Base-by-base conservation (phyloP, 37 sponge, comb jelly and placozoan species). In the Beroe forskalii region DNA sequence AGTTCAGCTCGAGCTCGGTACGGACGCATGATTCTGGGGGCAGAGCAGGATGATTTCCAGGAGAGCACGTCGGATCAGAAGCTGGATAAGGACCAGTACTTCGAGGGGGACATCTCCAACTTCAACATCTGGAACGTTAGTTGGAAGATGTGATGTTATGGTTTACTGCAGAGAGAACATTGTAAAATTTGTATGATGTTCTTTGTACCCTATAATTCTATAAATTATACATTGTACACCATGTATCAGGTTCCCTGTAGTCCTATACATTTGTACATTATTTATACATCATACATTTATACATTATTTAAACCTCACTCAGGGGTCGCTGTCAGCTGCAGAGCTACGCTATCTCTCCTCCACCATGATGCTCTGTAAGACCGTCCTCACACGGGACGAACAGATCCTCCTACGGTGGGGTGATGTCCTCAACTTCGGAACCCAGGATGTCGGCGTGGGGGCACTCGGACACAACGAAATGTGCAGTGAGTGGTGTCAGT, bases 31-130 rank as follows among this genome's bases (percentile, higher is more conserved):
- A 63, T 63, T 63, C 66, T 72, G 3, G 75, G 75, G 30, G 75
- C 75, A 1, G 75, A 72, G 39, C 75, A 72, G 30, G 75, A 72
- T 72, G n/a, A n/a, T n/a, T 72, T 72, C 75, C 75, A 72, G 75
- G 75, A 72, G 9, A 72, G 30, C 23, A 36, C 75, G 19, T 36
- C 75, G 36, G 1, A 19, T 1, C 31, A 30, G 35, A 3, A 72
- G 75, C 20, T 72, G 75, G 75, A 72, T 30, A 72, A 37, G 40
- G 14, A 30, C 22, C 75, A 72, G 39, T 72, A 72, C 30, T 72
- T 72, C 22, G 75, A 72, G 39, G 75, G 75, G 19, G 39, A 33
- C 39, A 72, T 72, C 39, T 33, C 75, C 75, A 72, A 72, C 40
- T 37, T 72, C 39, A 72, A 72, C 30, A 37, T 72, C 9, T 72